Percentiles rank a stretch among this genome's conserved stretches.
phyloP scores from a whole-genome alignment of 2,797 vertebrate species.

The Acanthurus leucopareius region DNA sequence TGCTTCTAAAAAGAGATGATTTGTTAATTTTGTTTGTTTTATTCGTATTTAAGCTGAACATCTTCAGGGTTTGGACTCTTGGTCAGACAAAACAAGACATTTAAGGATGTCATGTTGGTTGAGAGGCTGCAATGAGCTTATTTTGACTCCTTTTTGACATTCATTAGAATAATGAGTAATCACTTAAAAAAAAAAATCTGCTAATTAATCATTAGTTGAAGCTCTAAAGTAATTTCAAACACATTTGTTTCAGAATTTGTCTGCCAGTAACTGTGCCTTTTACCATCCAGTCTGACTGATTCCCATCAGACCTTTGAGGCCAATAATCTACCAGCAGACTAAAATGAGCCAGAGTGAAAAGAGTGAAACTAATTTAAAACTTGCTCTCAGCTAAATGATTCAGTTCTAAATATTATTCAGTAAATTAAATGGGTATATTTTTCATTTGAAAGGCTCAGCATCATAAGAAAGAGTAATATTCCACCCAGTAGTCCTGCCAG shows the following conservation, averaged over 20 bases:
- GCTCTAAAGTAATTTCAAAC: not conserved
- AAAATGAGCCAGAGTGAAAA: not conserved
- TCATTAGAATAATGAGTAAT: too few species aligned
- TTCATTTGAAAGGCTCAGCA: not conserved
- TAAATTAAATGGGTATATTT: not conserved
- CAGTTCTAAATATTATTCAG: not conserved
- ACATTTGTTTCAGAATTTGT: slow-evolving; percentile 2
- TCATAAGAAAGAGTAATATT: not conserved
- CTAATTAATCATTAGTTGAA: not conserved
- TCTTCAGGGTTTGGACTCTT: not conserved
- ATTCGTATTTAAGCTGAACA: not conserved
- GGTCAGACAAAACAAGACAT: not conserved
- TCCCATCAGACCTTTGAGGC: slow-evolving; percentile 7
- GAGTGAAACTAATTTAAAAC: not conserved
- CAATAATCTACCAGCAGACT: not conserved
- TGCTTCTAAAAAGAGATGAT: not conserved
- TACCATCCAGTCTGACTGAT: slow-evolving; percentile 4
- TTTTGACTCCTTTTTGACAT: not conserved
- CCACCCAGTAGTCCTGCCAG: not conserved
- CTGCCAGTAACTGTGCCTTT: not conserved
- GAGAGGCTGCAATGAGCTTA: not conserved
- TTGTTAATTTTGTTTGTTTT: not conserved
- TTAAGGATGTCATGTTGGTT: not conserved
- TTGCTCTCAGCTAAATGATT: not conserved
- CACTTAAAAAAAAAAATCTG: too few species aligned